Conservation (phyloP, 2,797 vertebrate genomes). For the Pseudochirops corinnae region DNA sequence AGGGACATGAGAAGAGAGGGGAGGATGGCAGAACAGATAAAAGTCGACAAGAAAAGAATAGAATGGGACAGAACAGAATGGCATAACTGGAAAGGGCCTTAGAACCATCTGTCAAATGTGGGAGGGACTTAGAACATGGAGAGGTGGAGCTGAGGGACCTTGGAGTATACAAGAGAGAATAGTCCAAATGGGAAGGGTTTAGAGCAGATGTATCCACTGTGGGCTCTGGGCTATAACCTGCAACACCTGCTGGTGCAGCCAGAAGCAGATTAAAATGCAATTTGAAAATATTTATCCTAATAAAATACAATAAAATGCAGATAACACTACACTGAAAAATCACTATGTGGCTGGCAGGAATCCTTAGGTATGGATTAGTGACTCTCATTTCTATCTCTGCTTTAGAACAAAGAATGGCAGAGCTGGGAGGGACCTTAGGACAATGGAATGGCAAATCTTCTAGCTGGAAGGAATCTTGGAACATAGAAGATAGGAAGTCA, state of each 20-base stretch:
- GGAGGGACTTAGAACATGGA: not conserved
- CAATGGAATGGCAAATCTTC: not conserved
- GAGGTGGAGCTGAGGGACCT: not conserved
- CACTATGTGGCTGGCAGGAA: not conserved
- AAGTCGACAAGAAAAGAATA: not conserved
- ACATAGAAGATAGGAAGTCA: not conserved
- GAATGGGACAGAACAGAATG: not conserved
- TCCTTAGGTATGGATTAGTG: not conserved
- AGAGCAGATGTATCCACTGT: not conserved
- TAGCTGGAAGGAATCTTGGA: not conserved
- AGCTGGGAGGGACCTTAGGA: not conserved
- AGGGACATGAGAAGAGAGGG: not conserved
- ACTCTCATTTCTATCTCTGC: not conserved
- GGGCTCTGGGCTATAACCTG: not conserved
- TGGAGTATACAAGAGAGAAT: not conserved
- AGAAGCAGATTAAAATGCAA: not conserved
- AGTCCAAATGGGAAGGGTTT: not conserved
- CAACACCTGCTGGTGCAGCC: not conserved
- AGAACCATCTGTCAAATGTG: not conserved
- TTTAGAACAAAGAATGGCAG: not conserved
- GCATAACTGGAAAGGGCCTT: not conserved
- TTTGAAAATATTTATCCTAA: not conserved
- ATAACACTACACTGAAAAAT: not conserved
- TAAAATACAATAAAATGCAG: not conserved
- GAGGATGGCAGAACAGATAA: not conserved